Percentiles rank a stretch among this genome's conserved stretches.
phyloP scores from a whole-genome alignment of 2,113 vertebrate species.

The Corythoichthys intestinalis region DNA sequence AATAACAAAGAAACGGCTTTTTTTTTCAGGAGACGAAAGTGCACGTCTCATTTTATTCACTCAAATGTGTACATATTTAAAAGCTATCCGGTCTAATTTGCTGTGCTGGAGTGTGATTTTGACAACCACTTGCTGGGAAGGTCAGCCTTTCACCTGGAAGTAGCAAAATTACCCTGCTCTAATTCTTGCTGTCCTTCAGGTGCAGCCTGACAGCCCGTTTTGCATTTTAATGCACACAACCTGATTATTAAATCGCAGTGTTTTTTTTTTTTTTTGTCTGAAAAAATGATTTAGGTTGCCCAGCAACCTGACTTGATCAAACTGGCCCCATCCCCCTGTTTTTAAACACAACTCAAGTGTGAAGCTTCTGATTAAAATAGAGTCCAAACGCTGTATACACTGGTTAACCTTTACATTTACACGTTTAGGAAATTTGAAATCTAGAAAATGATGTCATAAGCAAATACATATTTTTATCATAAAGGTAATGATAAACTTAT shows the following conservation, averaged over 20 bases:
- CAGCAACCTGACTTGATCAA: constrained; percentile 54
- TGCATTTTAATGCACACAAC: constrained; percentile 55
- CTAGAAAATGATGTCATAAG: neutral
- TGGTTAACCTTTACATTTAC: neutral
- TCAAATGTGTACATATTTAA: constrained; percentile 13
- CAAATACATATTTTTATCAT: neutral
- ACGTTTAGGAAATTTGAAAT: neutral
- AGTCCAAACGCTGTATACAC: constrained; percentile 31
- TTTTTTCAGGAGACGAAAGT: neutral
- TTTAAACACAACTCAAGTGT: constrained; percentile 49
- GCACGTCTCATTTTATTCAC: neutral
- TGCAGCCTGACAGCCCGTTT: constrained; percentile 41
- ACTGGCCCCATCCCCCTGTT: constrained; percentile 34
- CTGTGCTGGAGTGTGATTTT: constrained; percentile 22
- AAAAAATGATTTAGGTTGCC: constrained; percentile 43
- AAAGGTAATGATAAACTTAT: neutral
- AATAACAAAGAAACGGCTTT: neutral
- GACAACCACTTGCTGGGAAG: constrained; percentile 40
- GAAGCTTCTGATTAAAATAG: constrained; percentile 60
- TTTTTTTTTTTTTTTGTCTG: constrained; percentile 28
- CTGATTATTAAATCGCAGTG: constrained; percentile 52
- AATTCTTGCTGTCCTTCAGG: constrained; percentile 57
- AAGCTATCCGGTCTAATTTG: constrained; percentile 32
- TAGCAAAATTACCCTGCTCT: constrained; percentile 40
- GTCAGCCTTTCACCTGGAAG: constrained; percentile 50